Evolutionary conservation across 37 sponge, comb jelly and placozoan genomes (phyloP), one percentile per base, ranked within the genome.

Genomic region (Ephydatia muelleri): DNA sequence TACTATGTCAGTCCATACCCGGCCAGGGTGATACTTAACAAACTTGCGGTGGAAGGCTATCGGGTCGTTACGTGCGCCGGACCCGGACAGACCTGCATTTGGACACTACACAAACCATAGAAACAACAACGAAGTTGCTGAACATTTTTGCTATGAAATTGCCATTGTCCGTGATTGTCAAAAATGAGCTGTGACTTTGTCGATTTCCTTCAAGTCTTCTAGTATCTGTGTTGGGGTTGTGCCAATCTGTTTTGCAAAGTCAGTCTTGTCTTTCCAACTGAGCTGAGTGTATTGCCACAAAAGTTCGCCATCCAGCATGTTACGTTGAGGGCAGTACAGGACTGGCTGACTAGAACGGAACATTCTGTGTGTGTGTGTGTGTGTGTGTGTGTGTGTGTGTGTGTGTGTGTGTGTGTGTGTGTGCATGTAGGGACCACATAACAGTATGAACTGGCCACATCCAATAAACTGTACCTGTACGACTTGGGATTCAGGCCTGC

Each of bases 401-500:
- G n/a, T n/a, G n/a, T n/a, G n/a, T n/a, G n/a, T n/a, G n/a, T n/a
- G n/a, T n/a, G n/a, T n/a, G n/a, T n/a, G n/a, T n/a, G n/a, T n/a
- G n/a, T n/a, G n/a, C n/a, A n/a, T n/a, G n/a, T n/a, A n/a, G n/a
- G n/a, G n/a, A n/a, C n/a, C n/a, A n/a, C n/a, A n/a, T n/a, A n/a
- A n/a, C n/a, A n/a, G n/a, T n/a, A n/a, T n/a, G n/a, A n/a, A n/a
- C n/a, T n/a, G 36, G 67, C 25, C 14, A 72, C 38, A 68, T 6
- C 25, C n/a, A 36, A 3, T n/a, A n/a, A n/a, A n/a, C 27, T 28
- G 6, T 67, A 96, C 94, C 98, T 93, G 90, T 90, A 97, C 14
- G 88, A 88, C 67, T 97, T 97, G 2, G 97, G 99, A 65, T 99
- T 97, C 16, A 99, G 90, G 0, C 99, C 99, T 23, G 99, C 99